Evolutionary conservation across 2,888 invertebrate genomes (phyloP), one percentile per base, ranked within the genome.

Genomic region (Allacma fusca): DNA sequence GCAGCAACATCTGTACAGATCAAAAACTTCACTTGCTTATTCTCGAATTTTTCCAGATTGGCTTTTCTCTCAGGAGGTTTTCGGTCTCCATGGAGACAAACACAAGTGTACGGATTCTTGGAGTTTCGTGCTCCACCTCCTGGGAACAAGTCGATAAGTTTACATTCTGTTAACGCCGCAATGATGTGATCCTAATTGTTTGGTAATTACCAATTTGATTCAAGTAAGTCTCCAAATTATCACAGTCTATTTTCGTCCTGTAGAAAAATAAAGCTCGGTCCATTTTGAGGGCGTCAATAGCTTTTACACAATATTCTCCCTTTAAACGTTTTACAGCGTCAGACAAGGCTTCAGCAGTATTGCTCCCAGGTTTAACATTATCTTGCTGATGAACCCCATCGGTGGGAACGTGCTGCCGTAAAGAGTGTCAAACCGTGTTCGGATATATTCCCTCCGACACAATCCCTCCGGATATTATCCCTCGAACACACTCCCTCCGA

Each of bases 1-100:
- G 99, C 99, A 0, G 99, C 99, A 0, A 99, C 99, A 87, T 99
- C 99, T 0, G 99, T 99, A 86, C 99, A 99, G 85, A 99, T 96
- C 76, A 99, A 89, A 88, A 94, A 99, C 86, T 94, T 93, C 0
- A 94, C 96, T 84, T 91, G 89, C 9, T 88, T 88, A 59, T 88
- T 90, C 87, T 98, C 99, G 87, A 99, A 99, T 83, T 89, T 90
- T 85, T 97, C 94, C 84, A 99, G 89, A 88, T 99, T 99, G 7
- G 89, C 91, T 86, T 95, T 96, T 72, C 99, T 90, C 86, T 99
- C 99, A 4, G 90, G 88, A 0, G 98, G 97, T 86, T 94, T 95
- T 75, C 98, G 91, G 88, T 99, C 99, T 0, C 97, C 95, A 88
- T 99, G 99, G 44, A 99, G 89, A 86, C 98, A 98, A 0, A 93